phyloP scores from a whole-genome alignment of 2,797 vertebrate species.

The Danio kyathit region DNA sequence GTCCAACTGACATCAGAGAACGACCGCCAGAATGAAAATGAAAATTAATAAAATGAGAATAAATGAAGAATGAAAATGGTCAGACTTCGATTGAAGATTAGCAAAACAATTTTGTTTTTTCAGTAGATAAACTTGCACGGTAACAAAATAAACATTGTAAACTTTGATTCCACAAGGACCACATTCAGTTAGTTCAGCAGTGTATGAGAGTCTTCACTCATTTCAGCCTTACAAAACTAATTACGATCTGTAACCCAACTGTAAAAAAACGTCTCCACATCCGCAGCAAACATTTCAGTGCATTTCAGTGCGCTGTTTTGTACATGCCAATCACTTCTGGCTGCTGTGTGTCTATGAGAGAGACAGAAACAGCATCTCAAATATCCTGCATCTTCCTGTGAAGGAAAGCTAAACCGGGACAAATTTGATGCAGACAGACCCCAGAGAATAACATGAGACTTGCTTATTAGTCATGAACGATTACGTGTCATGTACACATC shows the following conservation, averaged over 20 bases:
- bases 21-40: no score
- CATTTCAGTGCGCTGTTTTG: slow-evolving; percentile 17
- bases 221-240: background rate
- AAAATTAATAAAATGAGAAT: no score
- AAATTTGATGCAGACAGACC: slow-evolving; percentile 4
- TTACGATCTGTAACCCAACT: background rate
- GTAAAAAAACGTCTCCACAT: background rate
- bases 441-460: slow-evolving; percentile 24
- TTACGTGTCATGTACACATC: slow-evolving; percentile 27
- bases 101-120: no score
- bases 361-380: slow-evolving; percentile 27
- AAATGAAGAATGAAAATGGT: no score
- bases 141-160: no score
- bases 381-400: slow-evolving; percentile 27
- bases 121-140: no score
- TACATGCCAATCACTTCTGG: background rate
- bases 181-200: background rate
- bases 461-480: slow-evolving; percentile 32
- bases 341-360: background rate
- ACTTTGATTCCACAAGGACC: no score
- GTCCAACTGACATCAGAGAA: background rate
- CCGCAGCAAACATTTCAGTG: background rate
- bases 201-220: background rate
- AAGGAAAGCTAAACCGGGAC: slow-evolving; percentile 33
- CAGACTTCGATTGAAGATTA: no score